Evolutionary conservation across 1,140 invertebrate genomes (phyloP).

Genomic region (Anastrepha ludens): DNA sequence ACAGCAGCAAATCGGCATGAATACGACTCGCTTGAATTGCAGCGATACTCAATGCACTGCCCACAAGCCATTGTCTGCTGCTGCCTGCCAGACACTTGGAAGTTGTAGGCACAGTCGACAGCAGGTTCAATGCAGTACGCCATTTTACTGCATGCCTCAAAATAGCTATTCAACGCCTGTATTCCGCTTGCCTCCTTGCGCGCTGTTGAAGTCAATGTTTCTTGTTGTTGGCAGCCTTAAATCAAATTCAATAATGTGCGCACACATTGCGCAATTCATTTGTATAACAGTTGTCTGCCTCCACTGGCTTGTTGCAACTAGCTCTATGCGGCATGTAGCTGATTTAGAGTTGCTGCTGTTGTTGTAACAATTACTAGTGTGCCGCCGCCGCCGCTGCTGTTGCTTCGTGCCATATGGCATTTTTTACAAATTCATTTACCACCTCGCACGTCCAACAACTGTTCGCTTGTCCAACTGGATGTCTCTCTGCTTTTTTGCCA

Average conservation of each 20-base stretch:
- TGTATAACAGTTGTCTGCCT: background rate
- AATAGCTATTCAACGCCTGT: background rate
- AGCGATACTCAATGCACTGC: background rate
- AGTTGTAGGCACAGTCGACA: background rate
- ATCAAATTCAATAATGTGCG: conserved; percentile 47
- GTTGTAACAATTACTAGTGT: conserved; percentile 25
- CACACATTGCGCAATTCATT: conserved; percentile 40
- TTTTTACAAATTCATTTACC: conserved; percentile 37
- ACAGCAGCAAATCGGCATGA: background rate
- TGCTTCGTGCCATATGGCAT: conserved; percentile 5
- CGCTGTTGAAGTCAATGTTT: background rate
- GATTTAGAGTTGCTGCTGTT: background rate
- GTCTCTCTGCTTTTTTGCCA: background rate
- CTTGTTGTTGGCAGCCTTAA: background rate
- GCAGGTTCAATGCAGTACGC: conserved; percentile 10
- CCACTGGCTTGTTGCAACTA: background rate
- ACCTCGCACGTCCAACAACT: conserved; percentile 35
- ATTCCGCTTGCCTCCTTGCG: background rate
- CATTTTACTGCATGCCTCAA: background rate
- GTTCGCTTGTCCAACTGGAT: background rate
- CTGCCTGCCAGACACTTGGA: background rate
- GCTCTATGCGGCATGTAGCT: background rate
- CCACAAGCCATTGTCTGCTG: background rate
- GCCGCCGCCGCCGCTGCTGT: background rate
- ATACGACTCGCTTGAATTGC: background rate